Percentiles rank a stretch among this genome's conserved stretches.
Conservation (phyloP, 2,888 invertebrate genomes). For the Sussaba pulchella region DNA sequence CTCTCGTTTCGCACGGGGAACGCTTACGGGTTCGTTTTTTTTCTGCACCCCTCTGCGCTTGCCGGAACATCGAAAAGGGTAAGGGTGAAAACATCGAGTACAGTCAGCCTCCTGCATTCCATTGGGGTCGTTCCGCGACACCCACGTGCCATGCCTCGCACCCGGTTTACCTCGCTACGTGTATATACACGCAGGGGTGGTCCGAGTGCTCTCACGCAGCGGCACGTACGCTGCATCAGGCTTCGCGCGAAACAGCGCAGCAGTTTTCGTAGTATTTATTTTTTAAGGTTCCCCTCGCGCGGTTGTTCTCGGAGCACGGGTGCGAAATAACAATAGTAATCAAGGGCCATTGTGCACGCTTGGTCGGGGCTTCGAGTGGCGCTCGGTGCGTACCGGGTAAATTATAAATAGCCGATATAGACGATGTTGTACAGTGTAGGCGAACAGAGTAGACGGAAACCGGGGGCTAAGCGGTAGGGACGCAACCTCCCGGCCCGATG, state of each 20-base stretch:
- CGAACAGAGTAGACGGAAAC: conserved; percentile 3
- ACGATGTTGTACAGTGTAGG: not conserved
- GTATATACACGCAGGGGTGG: conserved; percentile 13
- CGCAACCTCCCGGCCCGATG: conserved; percentile 20
- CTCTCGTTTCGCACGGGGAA: conserved; percentile 44
- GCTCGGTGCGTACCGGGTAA: conserved; percentile 72
- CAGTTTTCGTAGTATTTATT: conserved; percentile 69
- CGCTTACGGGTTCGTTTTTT: conserved; percentile 59
- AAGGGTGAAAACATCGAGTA: conserved; percentile 64
- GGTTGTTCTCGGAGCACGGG: conserved; percentile 54
- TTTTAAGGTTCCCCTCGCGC: conserved; percentile 63
- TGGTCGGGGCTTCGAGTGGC: conserved; percentile 70
- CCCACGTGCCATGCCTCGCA: conserved; percentile 53
- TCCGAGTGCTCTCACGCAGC: conserved; percentile 36
- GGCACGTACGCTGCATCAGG: conserved; percentile 63
- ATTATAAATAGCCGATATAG: conserved; percentile 57
- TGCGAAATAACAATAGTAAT: conserved; percentile 70
- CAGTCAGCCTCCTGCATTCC: conserved; percentile 59
- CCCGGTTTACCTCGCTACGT: conserved; percentile 11
- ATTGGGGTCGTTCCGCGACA: conserved; percentile 57
- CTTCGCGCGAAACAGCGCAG: conserved; percentile 62
- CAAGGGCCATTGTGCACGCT: conserved; percentile 65
- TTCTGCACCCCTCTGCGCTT: conserved; percentile 33
- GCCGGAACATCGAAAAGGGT: conserved; percentile 61
- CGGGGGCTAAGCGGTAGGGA: conserved; percentile 37